Conservation (phyloP, 2,797 vertebrate genomes). For the Pangasius sanitwongsei region DNA sequence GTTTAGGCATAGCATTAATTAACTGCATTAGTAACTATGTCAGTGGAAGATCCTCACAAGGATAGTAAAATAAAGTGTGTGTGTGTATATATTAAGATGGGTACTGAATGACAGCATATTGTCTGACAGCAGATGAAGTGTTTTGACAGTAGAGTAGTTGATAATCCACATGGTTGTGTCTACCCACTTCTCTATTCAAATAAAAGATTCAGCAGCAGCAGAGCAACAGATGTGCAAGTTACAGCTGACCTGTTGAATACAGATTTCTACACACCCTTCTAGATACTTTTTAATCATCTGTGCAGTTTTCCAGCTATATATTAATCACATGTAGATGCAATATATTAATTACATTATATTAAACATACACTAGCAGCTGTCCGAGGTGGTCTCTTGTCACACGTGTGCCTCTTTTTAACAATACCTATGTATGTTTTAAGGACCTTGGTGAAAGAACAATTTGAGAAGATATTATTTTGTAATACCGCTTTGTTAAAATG, state of each 20-base stretch:
- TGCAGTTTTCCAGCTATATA: not conserved
- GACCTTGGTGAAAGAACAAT: not conserved
- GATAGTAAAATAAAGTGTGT: not conserved
- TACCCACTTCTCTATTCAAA: not conserved
- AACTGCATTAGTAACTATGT: not conserved
- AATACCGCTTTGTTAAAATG: not conserved
- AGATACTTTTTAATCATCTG: not conserved
- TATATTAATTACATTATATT: not conserved
- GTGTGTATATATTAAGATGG: conserved; percentile 3
- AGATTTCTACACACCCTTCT: not conserved
- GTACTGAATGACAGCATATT: conserved; percentile 7
- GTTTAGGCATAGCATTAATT: not conserved
- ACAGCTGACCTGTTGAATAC: not conserved
- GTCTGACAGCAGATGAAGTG: conserved; percentile 38
- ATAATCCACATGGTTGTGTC: conserved; percentile 4
- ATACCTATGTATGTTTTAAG: not conserved
- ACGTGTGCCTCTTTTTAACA: not conserved
- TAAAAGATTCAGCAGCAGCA: not conserved
- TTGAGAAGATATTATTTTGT: not conserved
- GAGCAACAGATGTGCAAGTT: not conserved
- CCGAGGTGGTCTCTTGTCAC: not conserved
- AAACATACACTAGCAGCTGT: not conserved
- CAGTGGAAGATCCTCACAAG: not conserved
- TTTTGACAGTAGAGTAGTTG: conserved; percentile 15
- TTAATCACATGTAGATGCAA: not conserved